Percentiles rank a stretch among this genome's conserved stretches.
Evolutionary conservation across 2,888 invertebrate species (phyloP).

Genomic region (Troilus luridus): DNA sequence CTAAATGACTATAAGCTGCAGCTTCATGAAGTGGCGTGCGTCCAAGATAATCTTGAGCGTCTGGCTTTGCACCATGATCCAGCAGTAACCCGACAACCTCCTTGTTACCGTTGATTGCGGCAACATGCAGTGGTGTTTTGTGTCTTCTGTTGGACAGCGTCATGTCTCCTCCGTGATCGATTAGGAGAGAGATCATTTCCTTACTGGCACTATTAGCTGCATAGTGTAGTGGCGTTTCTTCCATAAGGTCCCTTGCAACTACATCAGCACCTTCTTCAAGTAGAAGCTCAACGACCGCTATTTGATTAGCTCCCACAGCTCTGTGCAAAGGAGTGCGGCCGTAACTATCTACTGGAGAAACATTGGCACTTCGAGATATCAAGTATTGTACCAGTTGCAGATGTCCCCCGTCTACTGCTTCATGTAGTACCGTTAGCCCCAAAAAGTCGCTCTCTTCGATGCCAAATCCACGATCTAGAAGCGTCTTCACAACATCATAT

Average conservation of each 20-base stretch:
- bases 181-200: background rate
- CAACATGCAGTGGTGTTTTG: background rate
- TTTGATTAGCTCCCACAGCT: background rate
- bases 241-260: background rate
- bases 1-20: background rate
- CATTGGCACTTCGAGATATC: background rate
- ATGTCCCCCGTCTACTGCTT: conserved; percentile 4
- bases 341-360: background rate
- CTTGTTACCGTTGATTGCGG: background rate
- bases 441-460: background rate
- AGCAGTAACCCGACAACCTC: background rate
- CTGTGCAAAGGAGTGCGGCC: conserved; percentile 8
- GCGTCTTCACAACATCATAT: background rate
- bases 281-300: background rate
- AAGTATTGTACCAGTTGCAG: background rate
- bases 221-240: background rate
- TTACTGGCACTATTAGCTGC: background rate
- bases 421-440: background rate
- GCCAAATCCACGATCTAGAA: background rate
- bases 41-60: background rate
- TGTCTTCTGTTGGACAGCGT: background rate
- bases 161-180: background rate
- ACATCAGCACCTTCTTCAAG: background rate
- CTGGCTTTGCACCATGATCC: background rate
- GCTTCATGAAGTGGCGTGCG: conserved; percentile 8